A percentile compares a stretch with the other conserved stretches of the same genome.
phyloP scores from a whole-genome alignment of 2,113 vertebrate genomes.

The Capricornis sumatraensis region DNA sequence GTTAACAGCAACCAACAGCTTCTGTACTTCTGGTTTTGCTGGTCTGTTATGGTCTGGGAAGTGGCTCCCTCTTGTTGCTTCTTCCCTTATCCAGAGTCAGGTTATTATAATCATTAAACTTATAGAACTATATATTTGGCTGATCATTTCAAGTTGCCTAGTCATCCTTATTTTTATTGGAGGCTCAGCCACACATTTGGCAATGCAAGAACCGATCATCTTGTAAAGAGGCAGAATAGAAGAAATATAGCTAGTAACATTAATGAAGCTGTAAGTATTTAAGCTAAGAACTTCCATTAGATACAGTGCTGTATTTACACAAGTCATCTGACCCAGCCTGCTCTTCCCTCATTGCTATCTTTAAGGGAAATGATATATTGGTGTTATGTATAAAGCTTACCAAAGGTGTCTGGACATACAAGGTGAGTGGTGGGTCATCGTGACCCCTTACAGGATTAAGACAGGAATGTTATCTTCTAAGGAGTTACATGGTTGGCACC shows the following conservation, averaged over 20 bases:
- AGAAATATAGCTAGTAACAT: background rate
- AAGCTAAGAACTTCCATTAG: background rate
- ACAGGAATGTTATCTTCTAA: background rate
- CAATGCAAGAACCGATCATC: too few species aligned
- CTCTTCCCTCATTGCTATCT: background rate
- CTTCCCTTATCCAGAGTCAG: too few species aligned
- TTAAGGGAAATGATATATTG: background rate
- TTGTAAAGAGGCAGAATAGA: background rate
- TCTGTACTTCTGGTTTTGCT: background rate
- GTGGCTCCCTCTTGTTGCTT: background rate
- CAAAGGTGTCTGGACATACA: background rate
- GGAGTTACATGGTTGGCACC: background rate
- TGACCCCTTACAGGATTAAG: background rate
- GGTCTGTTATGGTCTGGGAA: background rate
- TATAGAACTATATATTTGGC: background rate
- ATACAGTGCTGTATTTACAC: background rate
- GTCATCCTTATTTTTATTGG: background rate
- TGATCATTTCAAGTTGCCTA: background rate
- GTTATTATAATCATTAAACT: background rate
- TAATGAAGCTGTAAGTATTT: background rate
- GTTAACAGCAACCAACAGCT: background rate
- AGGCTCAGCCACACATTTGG: background rate
- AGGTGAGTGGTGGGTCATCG: background rate
- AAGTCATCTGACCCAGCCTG: background rate
- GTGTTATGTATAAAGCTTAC: background rate